A percentile compares a stretch with the other conserved stretches of the same genome.
Evolutionary conservation across 2,113 vertebrate species (phyloP).

Genomic region (Mormoops blainvillei): DNA sequence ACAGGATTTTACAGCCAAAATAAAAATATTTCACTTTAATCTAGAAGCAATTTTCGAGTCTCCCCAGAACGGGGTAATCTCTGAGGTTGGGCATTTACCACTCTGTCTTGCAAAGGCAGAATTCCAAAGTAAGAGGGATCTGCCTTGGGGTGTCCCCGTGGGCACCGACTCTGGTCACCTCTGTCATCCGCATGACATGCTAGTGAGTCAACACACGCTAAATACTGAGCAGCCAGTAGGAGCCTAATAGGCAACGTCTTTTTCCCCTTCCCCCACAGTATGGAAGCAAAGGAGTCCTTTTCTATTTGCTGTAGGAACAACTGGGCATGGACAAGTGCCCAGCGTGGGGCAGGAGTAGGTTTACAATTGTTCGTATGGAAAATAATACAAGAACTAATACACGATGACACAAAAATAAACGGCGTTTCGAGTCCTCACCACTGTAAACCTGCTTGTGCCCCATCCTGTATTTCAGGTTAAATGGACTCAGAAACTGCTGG

Average conservation of each 20-base stretch:
- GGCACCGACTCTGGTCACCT: not conserved
- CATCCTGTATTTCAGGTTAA: not conserved
- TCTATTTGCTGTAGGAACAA: not conserved
- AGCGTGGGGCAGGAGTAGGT: not conserved
- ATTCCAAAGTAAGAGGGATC: not conserved
- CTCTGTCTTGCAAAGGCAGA: not conserved
- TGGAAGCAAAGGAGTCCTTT: not conserved
- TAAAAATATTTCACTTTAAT: conserved; percentile 44
- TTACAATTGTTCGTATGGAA: not conserved
- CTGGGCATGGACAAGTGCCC: not conserved
- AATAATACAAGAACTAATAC: not conserved
- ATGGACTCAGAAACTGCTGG: not conserved
- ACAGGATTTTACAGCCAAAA: conserved; percentile 33
- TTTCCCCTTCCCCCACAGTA: not conserved
- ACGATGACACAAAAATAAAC: not conserved
- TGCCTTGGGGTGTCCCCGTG: not conserved
- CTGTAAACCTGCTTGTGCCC: no score
- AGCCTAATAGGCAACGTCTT: not conserved
- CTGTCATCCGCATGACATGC: not conserved
- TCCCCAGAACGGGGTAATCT: not conserved
- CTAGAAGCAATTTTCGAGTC: conserved; percentile 30
- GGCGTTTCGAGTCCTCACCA: not conserved
- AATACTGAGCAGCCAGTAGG: not conserved
- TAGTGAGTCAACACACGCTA: not conserved
- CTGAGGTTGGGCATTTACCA: not conserved